Evolutionary conservation across 2,113 vertebrate species (phyloP).

Genomic region (Girardinichthys multiradiatus): DNA sequence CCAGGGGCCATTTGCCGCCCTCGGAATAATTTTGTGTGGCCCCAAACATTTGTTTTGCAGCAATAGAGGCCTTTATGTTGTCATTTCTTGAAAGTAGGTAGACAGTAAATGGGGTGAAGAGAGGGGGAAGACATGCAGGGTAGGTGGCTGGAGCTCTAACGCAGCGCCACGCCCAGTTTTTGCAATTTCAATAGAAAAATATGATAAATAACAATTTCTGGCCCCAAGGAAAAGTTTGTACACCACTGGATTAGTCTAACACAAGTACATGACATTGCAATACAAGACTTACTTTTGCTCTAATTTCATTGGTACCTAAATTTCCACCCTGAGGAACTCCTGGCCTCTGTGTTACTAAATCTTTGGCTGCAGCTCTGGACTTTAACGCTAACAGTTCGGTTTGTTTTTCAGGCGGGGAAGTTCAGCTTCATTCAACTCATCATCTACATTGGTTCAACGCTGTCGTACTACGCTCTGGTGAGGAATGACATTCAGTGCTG

Average conservation of each 20-base stretch:
- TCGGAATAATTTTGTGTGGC: too few species aligned
- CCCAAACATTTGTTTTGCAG: too few species aligned
- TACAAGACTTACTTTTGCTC: slow-evolving; percentile 1
- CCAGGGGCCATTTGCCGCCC: too few species aligned
- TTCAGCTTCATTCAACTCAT: slow-evolving; percentile 83
- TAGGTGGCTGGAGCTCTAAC: too few species aligned
- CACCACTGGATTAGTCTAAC: fast-evolving
- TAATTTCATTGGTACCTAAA: not conserved
- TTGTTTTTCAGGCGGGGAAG: slow-evolving; percentile 80
- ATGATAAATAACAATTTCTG: too few species aligned
- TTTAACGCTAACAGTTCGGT: not conserved
- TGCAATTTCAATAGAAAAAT: too few species aligned
- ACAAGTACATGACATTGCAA: not conserved
- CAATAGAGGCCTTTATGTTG: too few species aligned
- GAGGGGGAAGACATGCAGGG: too few species aligned
- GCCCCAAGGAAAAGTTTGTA: too few species aligned
- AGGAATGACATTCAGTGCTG: slow-evolving; percentile 45
- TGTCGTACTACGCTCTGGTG: slow-evolving; percentile 89
- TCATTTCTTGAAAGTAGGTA: too few species aligned
- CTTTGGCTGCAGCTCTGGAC: not conserved
- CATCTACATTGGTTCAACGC: slow-evolving; percentile 84
- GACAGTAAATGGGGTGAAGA: too few species aligned
- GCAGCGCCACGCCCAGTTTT: too few species aligned
- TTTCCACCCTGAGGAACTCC: not conserved
- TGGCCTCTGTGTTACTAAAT: not conserved